phyloP scores from a whole-genome alignment of 2,888 invertebrate species.

The Entomobrya proxima region DNA sequence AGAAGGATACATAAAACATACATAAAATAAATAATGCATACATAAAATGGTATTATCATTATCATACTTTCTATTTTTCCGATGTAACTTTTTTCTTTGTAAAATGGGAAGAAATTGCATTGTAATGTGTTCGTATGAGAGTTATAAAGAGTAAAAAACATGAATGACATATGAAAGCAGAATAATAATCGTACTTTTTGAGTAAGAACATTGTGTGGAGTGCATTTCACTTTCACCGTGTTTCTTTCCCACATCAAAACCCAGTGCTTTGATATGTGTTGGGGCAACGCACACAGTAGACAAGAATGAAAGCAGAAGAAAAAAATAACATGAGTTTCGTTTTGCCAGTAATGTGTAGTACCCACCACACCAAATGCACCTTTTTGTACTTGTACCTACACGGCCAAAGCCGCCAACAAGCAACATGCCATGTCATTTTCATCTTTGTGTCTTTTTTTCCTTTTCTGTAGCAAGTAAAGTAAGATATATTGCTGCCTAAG shows the following conservation, averaged over 20 bases:
- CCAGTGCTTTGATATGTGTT: too few relatives aligned
- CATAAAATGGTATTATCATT: constrained; percentile 27
- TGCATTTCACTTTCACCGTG: neutral
- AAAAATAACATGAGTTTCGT: neutral
- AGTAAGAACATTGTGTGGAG: neutral
- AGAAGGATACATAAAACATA: neutral
- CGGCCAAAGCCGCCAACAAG: neutral
- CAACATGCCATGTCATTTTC: constrained; percentile 15
- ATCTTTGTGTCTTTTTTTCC: constrained; percentile 33
- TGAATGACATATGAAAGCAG: constrained; percentile 19
- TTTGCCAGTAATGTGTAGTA: too few relatives aligned
- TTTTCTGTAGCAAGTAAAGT: too few relatives aligned
- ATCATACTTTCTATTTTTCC: neutral
- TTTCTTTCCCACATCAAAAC: too few relatives aligned
- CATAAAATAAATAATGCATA: too few relatives aligned
- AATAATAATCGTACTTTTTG: neutral
- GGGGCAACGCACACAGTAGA: neutral
- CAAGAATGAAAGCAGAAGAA: neutral
- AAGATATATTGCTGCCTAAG: too few relatives aligned
- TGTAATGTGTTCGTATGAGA: neutral
- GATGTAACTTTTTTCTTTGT: neutral
- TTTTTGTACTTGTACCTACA: neutral
- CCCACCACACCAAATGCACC: neutral
- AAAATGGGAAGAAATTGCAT: constrained; percentile 9
- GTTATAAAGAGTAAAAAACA: neutral